These are phyloP conservation scores for Chrysotoxum bicinctum DNA, from an alignment of 2,888 invertebrate species.

Conservation along the genomic window DNA sequence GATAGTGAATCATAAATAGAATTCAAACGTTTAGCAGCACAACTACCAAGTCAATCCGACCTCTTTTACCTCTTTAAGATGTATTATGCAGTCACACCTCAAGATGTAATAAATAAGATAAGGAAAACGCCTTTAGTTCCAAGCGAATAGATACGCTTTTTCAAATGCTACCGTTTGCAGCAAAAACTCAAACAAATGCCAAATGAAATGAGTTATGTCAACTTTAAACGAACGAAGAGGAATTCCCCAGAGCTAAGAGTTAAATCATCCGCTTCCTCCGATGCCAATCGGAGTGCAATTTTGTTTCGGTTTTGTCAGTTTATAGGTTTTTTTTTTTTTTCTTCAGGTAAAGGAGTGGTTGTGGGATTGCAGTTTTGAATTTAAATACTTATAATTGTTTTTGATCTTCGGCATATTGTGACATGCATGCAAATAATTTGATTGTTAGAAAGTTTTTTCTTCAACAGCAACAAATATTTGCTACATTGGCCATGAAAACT, in stretches of 20 bases:
- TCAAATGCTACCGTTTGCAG: constrained; percentile 3
- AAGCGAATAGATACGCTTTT: not conserved
- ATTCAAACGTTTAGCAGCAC: not conserved
- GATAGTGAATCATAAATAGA: not conserved
- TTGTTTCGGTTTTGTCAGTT: not conserved
- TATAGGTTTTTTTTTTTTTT: not conserved
- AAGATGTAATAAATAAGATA: constrained; percentile 45
- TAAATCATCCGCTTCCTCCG: not conserved
- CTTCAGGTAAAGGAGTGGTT: not conserved
- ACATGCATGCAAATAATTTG: constrained; percentile 23
- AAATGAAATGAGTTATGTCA: constrained; percentile 21
- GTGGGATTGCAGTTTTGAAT: constrained; percentile 13
- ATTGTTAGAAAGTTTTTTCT: constrained; percentile 2
- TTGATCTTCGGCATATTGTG: not conserved
- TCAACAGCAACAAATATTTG: not conserved
- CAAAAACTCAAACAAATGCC: not conserved
- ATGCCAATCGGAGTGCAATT: constrained; percentile 8
- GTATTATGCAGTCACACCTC: constrained; percentile 33
- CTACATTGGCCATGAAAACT: not conserved
- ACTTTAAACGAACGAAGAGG: not conserved
- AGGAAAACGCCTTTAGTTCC: not conserved
- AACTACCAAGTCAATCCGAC: not conserved
- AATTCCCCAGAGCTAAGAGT: constrained; percentile 1
- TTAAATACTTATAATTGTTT: constrained; percentile 8
- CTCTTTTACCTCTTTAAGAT: not conserved